These are phyloP conservation scores for Eristalis intricaria DNA, from an alignment of 2,888 invertebrate species.

Conservation along the genomic window DNA sequence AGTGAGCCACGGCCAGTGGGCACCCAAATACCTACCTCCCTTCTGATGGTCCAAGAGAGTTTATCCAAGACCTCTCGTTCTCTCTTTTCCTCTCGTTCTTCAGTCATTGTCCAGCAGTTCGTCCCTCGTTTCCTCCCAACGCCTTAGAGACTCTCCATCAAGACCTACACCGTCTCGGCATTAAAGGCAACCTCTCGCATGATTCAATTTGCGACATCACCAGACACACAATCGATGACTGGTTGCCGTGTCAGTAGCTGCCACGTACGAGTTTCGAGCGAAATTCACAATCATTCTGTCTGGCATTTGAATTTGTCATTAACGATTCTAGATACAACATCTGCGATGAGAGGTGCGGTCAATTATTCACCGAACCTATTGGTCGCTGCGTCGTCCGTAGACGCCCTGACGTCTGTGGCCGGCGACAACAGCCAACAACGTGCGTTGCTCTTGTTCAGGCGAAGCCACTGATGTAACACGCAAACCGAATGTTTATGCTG, in stretches of 20 bases:
- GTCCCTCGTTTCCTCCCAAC: no score
- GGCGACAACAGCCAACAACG: neutral
- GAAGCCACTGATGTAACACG: neutral
- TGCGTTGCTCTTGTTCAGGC: neutral
- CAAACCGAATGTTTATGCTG: neutral
- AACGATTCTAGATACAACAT: conserved; percentile 1
- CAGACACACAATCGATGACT: neutral
- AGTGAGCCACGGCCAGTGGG: no score
- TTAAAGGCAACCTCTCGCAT: neutral
- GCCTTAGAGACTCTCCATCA: no score
- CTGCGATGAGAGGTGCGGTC: conserved; percentile 10
- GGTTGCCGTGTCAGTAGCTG: neutral
- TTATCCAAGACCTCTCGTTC: no score
- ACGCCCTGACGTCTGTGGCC: neutral
- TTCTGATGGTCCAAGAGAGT: no score
- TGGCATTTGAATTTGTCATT: conserved; percentile 4
- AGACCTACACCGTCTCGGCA: neutral
- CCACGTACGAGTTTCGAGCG: neutral
- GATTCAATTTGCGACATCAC: neutral
- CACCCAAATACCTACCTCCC: no score
- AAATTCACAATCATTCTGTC: neutral
- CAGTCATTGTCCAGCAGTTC: no score
- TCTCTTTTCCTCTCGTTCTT: no score
- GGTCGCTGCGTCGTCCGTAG: neutral
- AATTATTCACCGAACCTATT: neutral